Conservation (phyloP, 2,113 vertebrate species). For the Rhinopomastus cyanomelas region DNA sequence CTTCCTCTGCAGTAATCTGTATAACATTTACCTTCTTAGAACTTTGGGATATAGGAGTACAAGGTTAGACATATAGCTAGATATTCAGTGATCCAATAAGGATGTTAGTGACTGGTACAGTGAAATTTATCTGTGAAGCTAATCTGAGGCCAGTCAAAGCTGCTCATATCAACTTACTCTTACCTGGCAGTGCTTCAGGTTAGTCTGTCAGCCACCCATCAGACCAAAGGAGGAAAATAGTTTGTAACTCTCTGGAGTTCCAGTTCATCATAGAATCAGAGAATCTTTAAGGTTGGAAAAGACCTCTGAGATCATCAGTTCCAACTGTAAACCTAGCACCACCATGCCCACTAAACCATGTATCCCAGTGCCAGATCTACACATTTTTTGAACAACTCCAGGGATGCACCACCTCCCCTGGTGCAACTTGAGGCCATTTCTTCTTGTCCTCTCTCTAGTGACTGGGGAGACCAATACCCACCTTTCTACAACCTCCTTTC, state of each 20-base stretch:
- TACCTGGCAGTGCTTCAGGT: conserved; percentile 1
- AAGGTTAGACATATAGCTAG: neutral
- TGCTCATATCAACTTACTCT: conserved; percentile 18
- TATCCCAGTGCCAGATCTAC: too few species aligned
- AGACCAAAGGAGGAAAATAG: conserved; percentile 32
- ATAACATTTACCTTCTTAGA: neutral
- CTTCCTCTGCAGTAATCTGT: neutral
- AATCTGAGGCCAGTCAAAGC: neutral
- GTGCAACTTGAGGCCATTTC: too few species aligned
- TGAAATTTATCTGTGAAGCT: conserved; percentile 15
- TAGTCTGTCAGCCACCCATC: conserved; percentile 13
- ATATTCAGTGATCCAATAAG: neutral
- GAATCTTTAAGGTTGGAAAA: too few species aligned
- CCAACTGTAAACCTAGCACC: too few species aligned
- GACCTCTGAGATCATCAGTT: too few species aligned
- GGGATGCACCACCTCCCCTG: too few species aligned
- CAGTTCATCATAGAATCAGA: neutral
- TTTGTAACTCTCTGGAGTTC: conserved; percentile 28
- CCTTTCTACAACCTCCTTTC: too few species aligned
- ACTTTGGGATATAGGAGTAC: neutral
- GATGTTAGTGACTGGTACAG: neutral
- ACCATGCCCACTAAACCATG: too few species aligned
- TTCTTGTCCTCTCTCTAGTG: too few species aligned
- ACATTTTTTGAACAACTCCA: too few species aligned
- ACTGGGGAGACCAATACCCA: too few species aligned